Base-by-base conservation (phyloP, 2,113 vertebrate species). In the Macrotus californicus region DNA sequence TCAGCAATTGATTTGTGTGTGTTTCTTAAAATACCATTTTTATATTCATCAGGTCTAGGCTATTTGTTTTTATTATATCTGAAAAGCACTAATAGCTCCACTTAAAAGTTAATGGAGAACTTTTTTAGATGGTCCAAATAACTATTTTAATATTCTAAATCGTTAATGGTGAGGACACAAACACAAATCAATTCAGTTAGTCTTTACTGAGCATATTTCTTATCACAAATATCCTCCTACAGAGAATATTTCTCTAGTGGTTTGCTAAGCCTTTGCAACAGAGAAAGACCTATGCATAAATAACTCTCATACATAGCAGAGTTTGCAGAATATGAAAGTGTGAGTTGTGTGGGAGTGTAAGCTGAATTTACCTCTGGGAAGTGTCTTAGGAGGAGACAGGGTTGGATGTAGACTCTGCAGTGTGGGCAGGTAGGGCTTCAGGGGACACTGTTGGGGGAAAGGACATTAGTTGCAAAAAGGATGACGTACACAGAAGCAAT, bases 31-130 rank as follows among this genome's bases (percentile, higher is more conserved):
- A 79, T 75, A 92, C 93, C 59, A 70, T 59, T 67, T 90, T 31
- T 16, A 50, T 87, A 48, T 89, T 94, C 73, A 77, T 85, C 26
- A 76, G 26, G 21, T 69, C 76, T 52, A 61, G 18, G 16, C 34
- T 87, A 26, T 92, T 93, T 85, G 59, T 64, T 87, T 89, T 89
- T 82, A 76, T 36, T 76, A 1, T 87, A 86, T 82, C 94, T 95
- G 36, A 85, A 92, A 91, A 87, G 8, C 52, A 66, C 52, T 77
- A 76, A 69, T 46, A 54, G 56, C 21, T 86, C 16, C 29, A 73
- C 50, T 88, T 96, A 56, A 88, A 92, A 88, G 19, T 94, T 54
- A 91, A 31, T 24, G 26, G 26, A 73, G 56, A 64, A 24, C 36
- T 91, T 85, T 90, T 66, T 66, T 19, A 13, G 14, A 70, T 91